Conservation (phyloP, 2,113 vertebrate species). For the Vombatus ursinus region DNA sequence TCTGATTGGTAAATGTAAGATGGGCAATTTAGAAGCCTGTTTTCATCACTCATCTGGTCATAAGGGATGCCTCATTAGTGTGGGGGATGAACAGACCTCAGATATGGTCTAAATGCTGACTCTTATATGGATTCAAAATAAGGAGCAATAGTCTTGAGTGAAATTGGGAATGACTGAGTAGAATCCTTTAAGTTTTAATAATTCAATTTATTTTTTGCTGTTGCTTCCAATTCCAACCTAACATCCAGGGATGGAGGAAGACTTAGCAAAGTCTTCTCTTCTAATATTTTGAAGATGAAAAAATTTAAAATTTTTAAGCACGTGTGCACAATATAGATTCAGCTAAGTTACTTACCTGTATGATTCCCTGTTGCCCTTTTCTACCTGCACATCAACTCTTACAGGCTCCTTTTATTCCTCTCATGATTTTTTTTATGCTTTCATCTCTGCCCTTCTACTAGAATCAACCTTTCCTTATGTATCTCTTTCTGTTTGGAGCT, state of each 20-base stretch:
- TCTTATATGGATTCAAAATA: conserved; percentile 10
- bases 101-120: not conserved
- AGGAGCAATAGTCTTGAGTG: not conserved
- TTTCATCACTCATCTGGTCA: not conserved
- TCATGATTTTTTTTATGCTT: not conserved
- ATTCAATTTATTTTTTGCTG: not conserved
- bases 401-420: not conserved
- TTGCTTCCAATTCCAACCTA: conserved; percentile 5
- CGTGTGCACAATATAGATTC: not conserved
- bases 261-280: not conserved
- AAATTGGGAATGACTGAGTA: not conserved
- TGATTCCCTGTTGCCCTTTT: not conserved
- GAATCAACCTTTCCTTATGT: not conserved
- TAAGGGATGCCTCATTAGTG: not conserved
- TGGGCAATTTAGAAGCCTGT: not conserved
- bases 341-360: not conserved
- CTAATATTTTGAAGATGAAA: not conserved
- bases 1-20: not conserved
- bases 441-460: not conserved
- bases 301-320: not conserved
- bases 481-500: not conserved
- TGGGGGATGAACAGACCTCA: not conserved
- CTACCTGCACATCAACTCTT: not conserved
- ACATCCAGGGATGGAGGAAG: not conserved
- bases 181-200: not conserved